Evolutionary conservation across 2,888 invertebrate genomes (phyloP), one percentile per base, ranked within the genome.

Genomic region (Alcis repandata): DNA sequence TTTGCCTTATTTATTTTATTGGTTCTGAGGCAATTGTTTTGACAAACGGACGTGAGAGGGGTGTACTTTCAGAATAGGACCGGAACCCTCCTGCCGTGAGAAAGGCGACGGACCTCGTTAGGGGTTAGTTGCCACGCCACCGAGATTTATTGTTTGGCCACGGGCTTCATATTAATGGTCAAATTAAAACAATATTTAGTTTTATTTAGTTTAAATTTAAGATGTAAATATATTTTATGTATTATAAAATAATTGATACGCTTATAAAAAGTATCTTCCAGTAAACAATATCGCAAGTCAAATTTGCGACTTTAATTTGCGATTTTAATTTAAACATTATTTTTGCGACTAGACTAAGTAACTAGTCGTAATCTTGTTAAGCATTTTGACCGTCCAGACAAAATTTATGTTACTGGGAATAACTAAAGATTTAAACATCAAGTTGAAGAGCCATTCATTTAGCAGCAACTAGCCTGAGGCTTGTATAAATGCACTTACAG

Each of bases 11-110:
- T 57, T 51, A 51, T 65, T 60, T 57, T 52, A 59, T 45, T 49
- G 22, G 54, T 65, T 40, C 45, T 52, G 40, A 45, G 27, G 45
- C 45, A 52, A 46, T 65, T 59, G 65, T 41, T 63, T 64, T 59
- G 59, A 52, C 46, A 51, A 57, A 32, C 41, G 62, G 22, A 48
- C 51, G 56, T 49, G 54, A 19, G 40, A 33, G 43, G 54, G 59
- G 54, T 36, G 45, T 36, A n/a, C n/a, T 43, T n/a, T 41, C 11
- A 3, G 20, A 49, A 27, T 36, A 17, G 9, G 36, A 52, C 33
- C 22, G 10, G 41, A 41, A 48, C 48, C n/a, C 40, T 46, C 13
- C 45, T 13, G 20, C 38, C 52, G 43, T 52, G 59, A 36, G 17
- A 52, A 36, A 15, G 45, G 41, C 11, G 38, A 48, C 40, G 53